phyloP scores from a whole-genome alignment of 2,113 vertebrate genomes.

The Hippopotamus amphibius region DNA sequence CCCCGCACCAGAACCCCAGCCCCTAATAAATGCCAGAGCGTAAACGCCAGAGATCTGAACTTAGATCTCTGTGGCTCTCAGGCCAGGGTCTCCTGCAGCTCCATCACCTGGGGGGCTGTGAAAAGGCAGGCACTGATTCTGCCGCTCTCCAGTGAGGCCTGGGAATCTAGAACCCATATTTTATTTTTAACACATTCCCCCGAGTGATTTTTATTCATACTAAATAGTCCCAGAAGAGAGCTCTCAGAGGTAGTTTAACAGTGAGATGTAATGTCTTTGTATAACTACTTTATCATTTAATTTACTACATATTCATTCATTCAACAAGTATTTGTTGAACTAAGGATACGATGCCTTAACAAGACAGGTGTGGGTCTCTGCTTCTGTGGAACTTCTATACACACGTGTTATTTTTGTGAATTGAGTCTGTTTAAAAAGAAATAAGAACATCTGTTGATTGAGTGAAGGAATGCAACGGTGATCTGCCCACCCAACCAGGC shows the following conservation, averaged over 20 bases:
- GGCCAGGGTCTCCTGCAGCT: neutral
- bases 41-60: neutral
- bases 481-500: neutral
- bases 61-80: neutral
- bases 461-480: no score
- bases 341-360: neutral
- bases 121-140: neutral
- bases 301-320: neutral
- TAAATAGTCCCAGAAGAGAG: neutral
- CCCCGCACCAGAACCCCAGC: neutral
- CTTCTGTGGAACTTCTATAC: neutral
- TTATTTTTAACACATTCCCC: neutral
- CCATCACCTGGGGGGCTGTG: neutral
- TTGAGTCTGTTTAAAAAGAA: neutral
- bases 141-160: neutral
- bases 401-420: neutral
- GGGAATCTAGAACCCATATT: neutral
- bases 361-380: neutral
- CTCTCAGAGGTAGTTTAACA: neutral
- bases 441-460: neutral
- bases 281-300: neutral
- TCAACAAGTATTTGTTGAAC: neutral
- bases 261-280: neutral
- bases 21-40: neutral
- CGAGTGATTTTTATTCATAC: neutral